Evolutionary conservation across 2,888 invertebrate species (phyloP).

Genomic region (Tachina fera): DNA sequence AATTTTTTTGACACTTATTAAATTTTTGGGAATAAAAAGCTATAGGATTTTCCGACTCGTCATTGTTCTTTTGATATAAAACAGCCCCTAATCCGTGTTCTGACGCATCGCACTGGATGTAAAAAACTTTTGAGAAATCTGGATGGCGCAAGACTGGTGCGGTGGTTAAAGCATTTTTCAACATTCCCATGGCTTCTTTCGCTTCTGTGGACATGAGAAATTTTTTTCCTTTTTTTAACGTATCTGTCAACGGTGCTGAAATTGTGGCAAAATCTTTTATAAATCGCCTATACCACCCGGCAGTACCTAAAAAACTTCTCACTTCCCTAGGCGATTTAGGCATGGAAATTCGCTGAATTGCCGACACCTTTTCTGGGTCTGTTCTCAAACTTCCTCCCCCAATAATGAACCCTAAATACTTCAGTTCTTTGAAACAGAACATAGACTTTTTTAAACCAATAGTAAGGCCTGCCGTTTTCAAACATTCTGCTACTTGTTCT

Average conservation of each 20-base stretch:
- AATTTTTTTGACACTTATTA: conserved; percentile 6
- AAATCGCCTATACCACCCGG: not conserved
- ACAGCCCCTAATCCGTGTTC: too few relatives aligned
- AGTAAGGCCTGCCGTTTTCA: not conserved
- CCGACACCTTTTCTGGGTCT: too few relatives aligned
- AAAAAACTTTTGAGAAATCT: too few relatives aligned
- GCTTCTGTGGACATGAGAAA: not conserved
- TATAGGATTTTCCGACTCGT: conserved; percentile 7
- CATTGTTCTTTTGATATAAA: not conserved
- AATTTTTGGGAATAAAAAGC: not conserved
- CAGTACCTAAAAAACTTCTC: not conserved
- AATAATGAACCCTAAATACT: conserved; percentile 9
- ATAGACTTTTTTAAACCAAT: not conserved
- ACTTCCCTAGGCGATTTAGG: too few relatives aligned
- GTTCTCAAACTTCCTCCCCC: not conserved
- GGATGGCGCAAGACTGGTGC: too few relatives aligned
- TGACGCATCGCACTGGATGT: too few relatives aligned
- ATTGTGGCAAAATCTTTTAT: not conserved
- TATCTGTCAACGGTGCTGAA: not conserved
- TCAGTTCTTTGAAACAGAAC: not conserved
- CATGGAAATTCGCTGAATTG: too few relatives aligned
- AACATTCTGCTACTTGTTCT: not conserved
- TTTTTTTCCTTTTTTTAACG: not conserved
- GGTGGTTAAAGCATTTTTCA: not conserved
- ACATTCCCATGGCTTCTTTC: not conserved